A percentile compares a stretch with the other conserved stretches of the same genome.
Evolutionary conservation across 2,888 invertebrate species (phyloP).

Genomic region (Hemistola chrysoprasaria): DNA sequence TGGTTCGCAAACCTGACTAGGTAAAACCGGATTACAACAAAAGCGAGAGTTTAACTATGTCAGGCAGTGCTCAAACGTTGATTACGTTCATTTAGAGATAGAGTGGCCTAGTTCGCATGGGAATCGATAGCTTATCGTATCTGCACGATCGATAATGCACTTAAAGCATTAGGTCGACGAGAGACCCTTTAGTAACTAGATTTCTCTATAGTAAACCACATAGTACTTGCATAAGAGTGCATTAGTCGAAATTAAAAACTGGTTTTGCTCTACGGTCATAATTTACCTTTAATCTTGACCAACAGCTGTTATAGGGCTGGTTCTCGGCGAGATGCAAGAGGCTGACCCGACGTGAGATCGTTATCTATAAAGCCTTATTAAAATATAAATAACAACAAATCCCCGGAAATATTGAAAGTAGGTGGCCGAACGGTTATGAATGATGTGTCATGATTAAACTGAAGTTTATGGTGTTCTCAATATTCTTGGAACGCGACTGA

Average conservation of each 20-base stretch:
- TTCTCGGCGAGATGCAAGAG: conserved; percentile 45
- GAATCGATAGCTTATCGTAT: conserved; percentile 63
- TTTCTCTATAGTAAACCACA: conserved; percentile 32
- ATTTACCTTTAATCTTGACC: conserved; percentile 77
- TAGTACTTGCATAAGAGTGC: conserved; percentile 41
- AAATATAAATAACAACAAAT: conserved; percentile 21
- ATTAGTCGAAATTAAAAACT: conserved; percentile 57
- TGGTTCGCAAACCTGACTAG: conserved; percentile 29
- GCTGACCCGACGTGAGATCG: conserved; percentile 41
- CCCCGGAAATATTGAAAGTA: conserved; percentile 49
- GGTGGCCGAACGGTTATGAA: conserved; percentile 34
- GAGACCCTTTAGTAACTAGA: conserved; percentile 17
- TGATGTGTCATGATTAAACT: conserved; percentile 16
- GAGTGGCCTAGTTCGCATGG: conserved; percentile 64
- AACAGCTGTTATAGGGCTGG: conserved; percentile 63
- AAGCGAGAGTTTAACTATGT: conserved; percentile 52
- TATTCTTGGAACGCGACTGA: conserved; percentile 6
- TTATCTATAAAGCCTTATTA: conserved; percentile 42
- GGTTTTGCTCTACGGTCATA: conserved; percentile 56
- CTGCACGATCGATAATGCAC: conserved; percentile 64
- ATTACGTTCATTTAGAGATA: conserved; percentile 52
- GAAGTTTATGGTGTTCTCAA: neutral
- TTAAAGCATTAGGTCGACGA: conserved; percentile 38
- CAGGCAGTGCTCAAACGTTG: conserved; percentile 41
- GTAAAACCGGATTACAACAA: conserved; percentile 38